These are phyloP conservation scores for Orientallactaga sibirica DNA, from an alignment of 2,797 vertebrate species.

Conservation along the genomic window DNA sequence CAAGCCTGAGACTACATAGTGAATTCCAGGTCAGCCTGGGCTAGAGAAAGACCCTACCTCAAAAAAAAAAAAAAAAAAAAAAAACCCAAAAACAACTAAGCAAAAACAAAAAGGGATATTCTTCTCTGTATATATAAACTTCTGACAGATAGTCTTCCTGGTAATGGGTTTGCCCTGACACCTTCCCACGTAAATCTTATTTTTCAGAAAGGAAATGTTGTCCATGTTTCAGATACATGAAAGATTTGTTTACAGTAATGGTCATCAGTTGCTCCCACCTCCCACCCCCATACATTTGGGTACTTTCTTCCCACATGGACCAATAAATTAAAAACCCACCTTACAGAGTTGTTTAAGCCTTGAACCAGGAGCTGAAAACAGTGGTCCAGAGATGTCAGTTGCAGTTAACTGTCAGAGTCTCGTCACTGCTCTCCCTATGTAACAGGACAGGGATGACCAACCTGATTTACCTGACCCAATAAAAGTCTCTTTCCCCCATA, in stretches of 20 bases:
- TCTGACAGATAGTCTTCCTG: constrained; percentile 65
- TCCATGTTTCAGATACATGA: constrained; percentile 2
- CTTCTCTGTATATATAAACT: constrained; percentile 61
- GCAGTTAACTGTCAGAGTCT: background rate
- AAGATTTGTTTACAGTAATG: background rate
- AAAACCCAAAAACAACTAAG: background rate
- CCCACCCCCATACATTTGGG: background rate
- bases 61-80: too few relatives aligned
- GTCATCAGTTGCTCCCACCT: background rate
- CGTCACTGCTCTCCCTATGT: background rate
- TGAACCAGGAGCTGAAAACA: background rate
- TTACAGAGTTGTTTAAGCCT: background rate
- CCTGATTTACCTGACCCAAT: background rate
- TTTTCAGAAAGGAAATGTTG: constrained; percentile 61
- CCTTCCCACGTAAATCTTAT: constrained; percentile 50
- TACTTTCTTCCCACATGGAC: background rate
- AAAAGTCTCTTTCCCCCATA: background rate
- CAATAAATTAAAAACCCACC: background rate
- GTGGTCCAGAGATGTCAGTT: background rate
- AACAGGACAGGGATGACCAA: background rate
- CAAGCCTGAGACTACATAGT: too few relatives aligned
- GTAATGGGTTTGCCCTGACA: constrained; percentile 65
- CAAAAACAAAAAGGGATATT: constrained; percentile 54
- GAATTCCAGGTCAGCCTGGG: too few relatives aligned
- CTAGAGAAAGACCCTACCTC: too few relatives aligned